Evolutionary conservation across 2,113 vertebrate genomes (phyloP).

Genomic region (Pao palembangensis): DNA sequence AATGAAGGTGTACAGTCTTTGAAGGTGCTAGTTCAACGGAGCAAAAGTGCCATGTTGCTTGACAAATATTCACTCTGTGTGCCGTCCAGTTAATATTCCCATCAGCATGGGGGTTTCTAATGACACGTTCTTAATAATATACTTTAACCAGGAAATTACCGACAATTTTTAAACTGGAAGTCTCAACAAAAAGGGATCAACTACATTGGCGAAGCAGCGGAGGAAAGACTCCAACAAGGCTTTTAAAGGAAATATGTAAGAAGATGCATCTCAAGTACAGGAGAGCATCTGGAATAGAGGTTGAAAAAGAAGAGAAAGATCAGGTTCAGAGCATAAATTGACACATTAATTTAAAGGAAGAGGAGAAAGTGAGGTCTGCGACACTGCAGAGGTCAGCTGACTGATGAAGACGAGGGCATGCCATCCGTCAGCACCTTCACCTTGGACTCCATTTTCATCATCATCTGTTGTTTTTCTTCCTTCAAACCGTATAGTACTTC

Average conservation of each 20-base stretch:
- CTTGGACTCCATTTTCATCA: conserved; percentile 34
- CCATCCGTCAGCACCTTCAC: conserved; percentile 51
- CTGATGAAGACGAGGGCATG: conserved; percentile 10
- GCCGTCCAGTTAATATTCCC: no score
- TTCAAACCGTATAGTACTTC: conserved; percentile 7
- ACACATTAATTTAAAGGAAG: conserved; percentile 58
- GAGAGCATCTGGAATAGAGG: conserved; percentile 37
- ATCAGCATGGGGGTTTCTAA: no score
- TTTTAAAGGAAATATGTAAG: conserved; percentile 33
- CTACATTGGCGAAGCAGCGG: background rate
- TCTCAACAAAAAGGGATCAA: no score
- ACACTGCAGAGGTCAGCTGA: conserved; percentile 24
- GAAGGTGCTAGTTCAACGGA: no score
- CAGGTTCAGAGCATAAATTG: conserved; percentile 35
- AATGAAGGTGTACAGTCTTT: no score
- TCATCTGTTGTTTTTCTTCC: conserved; percentile 20
- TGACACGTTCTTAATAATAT: no score
- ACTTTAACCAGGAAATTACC: no score
- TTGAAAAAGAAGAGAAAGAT: background rate
- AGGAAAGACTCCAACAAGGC: conserved; percentile 30
- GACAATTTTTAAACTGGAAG: no score
- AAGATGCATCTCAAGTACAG: conserved; percentile 23
- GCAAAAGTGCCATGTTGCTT: no score
- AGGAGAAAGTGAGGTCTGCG: conserved; percentile 11
- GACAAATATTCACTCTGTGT: no score